Base-by-base conservation (phyloP, 2,888 invertebrate genomes). In the Entomobrya proxima region DNA sequence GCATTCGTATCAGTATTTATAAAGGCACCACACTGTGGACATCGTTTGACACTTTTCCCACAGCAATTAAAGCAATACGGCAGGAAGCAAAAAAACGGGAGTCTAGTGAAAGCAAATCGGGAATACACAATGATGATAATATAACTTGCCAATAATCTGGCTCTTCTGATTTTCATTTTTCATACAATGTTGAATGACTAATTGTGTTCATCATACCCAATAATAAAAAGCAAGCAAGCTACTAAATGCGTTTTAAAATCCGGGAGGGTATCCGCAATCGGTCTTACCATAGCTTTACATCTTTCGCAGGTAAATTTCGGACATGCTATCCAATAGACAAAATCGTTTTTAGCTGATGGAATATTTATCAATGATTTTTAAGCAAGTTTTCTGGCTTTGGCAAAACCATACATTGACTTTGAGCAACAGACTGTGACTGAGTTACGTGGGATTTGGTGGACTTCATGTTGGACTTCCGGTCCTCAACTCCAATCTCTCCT, bases 21-120 rank as follows among this genome's bases (percentile, higher is more conserved):
- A 47, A 37, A 75, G 13, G 30, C 58, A 3, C 83, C 82, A 55
- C 86, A 86, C 21, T 44, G 74, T 7, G 86, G 84, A 50, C 86
- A 86, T 21, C 86, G 86, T 11, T n/a, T 21, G 13, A 76, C 76
- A 1, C 37, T 50, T 21, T 37, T 78, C 15, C 84, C 84, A 84
- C 64, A 86, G 15, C 74, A 58, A 18, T 84, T 69, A 50, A 79
- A 84, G 21, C 77, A 79, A 27, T 83, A 84, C 1, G 86, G 82
- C 0, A 82, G n/a, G 37, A 83, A 84, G n/a, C 79, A 21, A 32
- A 55, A 76, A 27, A 81, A 82, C 40, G 86, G 86, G 13, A 86
- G 18, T 18, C 85, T 86, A 27, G 0, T 18, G 21, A 55, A 55
- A 15, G 32, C 32, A 64, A 61, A 9, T 52, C 2, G n/a, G n/a